Evolutionary conservation across 2,888 invertebrate genomes (phyloP).

Genomic region (Drosophila putrida): DNA sequence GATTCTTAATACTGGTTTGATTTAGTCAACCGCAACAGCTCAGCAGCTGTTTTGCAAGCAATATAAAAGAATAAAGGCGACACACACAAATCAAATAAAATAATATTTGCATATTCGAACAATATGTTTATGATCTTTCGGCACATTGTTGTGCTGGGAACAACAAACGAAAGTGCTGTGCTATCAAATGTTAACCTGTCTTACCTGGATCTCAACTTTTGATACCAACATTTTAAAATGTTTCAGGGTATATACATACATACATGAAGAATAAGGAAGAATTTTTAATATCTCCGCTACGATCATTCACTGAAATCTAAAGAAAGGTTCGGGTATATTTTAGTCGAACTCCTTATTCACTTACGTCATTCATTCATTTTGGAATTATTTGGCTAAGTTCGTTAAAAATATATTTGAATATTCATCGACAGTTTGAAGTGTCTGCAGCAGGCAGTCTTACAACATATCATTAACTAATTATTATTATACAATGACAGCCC

Average conservation of each 20-base stretch:
- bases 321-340: slow-evolving; percentile 22
- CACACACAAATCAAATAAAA: slow-evolving; percentile 67
- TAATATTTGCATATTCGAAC: slow-evolving; percentile 71
- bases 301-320: background rate
- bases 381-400: slow-evolving; percentile 51
- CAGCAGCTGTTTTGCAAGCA: slow-evolving; percentile 42
- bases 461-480: slow-evolving; percentile 62
- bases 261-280: background rate
- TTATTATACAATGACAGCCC: slow-evolving; percentile 40
- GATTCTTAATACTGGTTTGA: slow-evolving; percentile 39
- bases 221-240: slow-evolving; percentile 1
- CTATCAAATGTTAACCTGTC: slow-evolving; percentile 62
- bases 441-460: slow-evolving; percentile 35
- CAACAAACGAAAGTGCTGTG: slow-evolving; percentile 76
- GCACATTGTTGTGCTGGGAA: slow-evolving; percentile 53
- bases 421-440: slow-evolving; percentile 23
- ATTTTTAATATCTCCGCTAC: background rate
- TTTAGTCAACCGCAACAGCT: slow-evolving; percentile 25
- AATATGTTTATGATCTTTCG: slow-evolving; percentile 62
- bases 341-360: slow-evolving; percentile 21
- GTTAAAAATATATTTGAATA: slow-evolving; percentile 62
- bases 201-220: slow-evolving; percentile 49
- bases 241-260: slow-evolving; percentile 12
- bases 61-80: slow-evolving; percentile 44
- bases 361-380: slow-evolving; percentile 49